Evolutionary conservation across 2,888 invertebrate species (phyloP).

Genomic region (Nysson spinosus): DNA sequence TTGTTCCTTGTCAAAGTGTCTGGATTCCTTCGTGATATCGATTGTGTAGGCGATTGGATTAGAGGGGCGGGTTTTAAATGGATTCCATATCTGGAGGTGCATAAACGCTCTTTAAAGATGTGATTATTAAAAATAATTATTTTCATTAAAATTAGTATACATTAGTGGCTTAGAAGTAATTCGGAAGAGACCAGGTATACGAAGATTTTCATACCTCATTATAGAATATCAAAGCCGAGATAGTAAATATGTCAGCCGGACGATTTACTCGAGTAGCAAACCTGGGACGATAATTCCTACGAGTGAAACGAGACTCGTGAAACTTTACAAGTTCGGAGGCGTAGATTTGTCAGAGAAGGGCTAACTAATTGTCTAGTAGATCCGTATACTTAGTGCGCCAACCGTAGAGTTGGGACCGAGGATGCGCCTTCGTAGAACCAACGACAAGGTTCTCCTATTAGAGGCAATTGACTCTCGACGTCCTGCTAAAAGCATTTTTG

Average conservation of each 20-base stretch:
- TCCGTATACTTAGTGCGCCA: conserved; percentile 18
- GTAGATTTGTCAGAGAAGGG: conserved; percentile 42
- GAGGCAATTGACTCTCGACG: conserved; percentile 43
- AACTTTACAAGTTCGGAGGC: conserved; percentile 13
- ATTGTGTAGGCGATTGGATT: background rate
- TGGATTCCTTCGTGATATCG: no score
- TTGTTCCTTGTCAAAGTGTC: conserved; percentile 3
- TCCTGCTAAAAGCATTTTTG: conserved; percentile 73
- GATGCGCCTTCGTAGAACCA: conserved; percentile 8
- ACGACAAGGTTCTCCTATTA: conserved; percentile 66
- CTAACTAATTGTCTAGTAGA: conserved; percentile 44
- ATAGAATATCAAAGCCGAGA: no score
- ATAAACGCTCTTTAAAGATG: no score
- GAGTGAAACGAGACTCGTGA: background rate
- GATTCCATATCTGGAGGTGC: conserved; percentile 1
- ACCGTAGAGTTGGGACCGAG: background rate
- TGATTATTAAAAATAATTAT: no score
- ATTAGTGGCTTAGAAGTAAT: no score
- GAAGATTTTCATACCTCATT: no score
- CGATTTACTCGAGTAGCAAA: background rate
- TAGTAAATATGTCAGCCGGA: no score
- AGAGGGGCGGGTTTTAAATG: background rate
- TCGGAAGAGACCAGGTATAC: no score
- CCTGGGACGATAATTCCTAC: background rate
- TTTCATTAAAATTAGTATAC: no score